Base-by-base conservation (phyloP, 1,140 invertebrate species). In the Lordiphosa stackelbergi region DNA sequence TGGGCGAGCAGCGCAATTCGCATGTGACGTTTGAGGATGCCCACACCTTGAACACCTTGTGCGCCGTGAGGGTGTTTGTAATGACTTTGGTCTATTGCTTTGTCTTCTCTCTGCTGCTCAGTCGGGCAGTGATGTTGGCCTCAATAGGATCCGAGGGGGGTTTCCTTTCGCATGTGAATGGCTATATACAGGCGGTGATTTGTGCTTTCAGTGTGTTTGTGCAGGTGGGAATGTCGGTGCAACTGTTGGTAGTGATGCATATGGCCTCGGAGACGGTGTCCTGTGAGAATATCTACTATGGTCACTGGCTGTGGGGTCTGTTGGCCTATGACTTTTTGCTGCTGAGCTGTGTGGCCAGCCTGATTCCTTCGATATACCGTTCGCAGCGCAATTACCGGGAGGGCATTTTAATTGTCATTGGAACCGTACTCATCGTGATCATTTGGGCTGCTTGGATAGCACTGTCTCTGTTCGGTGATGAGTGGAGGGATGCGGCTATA, bases 321-420 rank as follows among this genome's bases (percentile, higher is more conserved):
- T 46, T 90, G 41, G 87, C 86, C 19, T 92, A 92, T 71, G 90
- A 91, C 59, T 87, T 90, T 46, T 85, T 91, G 31, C 61, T 92
- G 1, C 70, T 92, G 1, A 47, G 90, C 4, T 62, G 91, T 0
- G 83, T 91, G 43, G 71, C 91, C 8, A 79, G 90, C 13, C 73
- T 91, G 35, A 88, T 89, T 28, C 90, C 91, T 0, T 88, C 90
- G 24, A 90, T 91, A 11, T 88, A 89, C 36, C 89, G 90, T 9
- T 91, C 91, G 5, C 90, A 90, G 47, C 88, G 91, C n/a, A 93
- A 93, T 64, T 91, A 92, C 72, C 88, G 89, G 2, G 92, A 93
- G 77, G 91, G 91, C 1, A 83, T 90, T 46, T 48, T 90, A 0
- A 86, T 88, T 11, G 78, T 87, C 19, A 74, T 86, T 38, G 74